Conservation (phyloP, 2,113 vertebrate species). For the Toxotes chatareus region DNA sequence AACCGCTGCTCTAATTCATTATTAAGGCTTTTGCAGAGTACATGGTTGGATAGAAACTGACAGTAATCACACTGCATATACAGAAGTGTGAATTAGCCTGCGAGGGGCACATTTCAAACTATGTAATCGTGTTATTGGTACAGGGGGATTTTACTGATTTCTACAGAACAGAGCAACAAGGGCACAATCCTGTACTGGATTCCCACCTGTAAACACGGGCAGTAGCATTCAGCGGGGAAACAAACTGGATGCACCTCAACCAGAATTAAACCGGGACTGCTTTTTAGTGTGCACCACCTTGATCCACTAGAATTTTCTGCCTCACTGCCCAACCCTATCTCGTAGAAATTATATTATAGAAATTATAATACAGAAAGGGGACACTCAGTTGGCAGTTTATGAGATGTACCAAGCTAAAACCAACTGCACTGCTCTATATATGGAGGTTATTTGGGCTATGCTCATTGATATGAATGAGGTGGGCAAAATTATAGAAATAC, state of each 20-base stretch:
- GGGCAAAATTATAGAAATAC: too few species aligned
- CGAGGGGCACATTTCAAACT: not conserved
- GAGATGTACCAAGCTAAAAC: too few species aligned
- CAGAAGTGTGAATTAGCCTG: not conserved
- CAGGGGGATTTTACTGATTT: not conserved
- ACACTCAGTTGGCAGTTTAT: not conserved
- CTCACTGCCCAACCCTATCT: not conserved
- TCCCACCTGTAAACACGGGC: not conserved
- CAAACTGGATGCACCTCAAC: not conserved
- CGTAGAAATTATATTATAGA: not conserved
- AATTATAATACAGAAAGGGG: not conserved
- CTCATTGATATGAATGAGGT: too few species aligned
- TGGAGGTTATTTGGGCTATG: too few species aligned
- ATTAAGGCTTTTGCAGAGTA: conserved; percentile 4
- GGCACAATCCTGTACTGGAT: not conserved
- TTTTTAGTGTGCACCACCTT: not conserved
- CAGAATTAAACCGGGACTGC: not conserved
- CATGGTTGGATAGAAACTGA: conserved; percentile 23
- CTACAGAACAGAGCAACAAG: not conserved
- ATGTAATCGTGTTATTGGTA: not conserved
- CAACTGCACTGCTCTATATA: too few species aligned
- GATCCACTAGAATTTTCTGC: not conserved
- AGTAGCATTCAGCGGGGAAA: not conserved
- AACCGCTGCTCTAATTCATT: conserved; percentile 21
- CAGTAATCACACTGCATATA: not conserved